Percentiles rank a stretch among this genome's conserved stretches.
Conservation (phyloP, 1,140 invertebrate genomes). For the Bombus waltoni region DNA sequence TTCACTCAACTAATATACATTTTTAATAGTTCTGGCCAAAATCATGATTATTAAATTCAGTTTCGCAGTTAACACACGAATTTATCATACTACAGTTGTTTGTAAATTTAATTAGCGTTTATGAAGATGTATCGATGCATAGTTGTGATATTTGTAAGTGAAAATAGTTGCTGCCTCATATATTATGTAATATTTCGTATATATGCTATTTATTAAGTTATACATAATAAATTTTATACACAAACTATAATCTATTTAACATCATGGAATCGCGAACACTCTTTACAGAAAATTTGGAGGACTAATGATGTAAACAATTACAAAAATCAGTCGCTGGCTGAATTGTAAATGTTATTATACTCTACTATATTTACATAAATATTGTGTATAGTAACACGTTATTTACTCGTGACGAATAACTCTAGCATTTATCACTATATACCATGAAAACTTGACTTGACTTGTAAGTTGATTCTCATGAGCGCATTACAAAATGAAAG, state of each 20-base stretch:
- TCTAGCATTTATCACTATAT: slow-evolving; percentile 57
- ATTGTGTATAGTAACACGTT: slow-evolving; percentile 68
- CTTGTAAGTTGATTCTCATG: slow-evolving; percentile 30
- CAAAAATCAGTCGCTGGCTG: slow-evolving; percentile 72
- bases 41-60: background rate
- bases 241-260: slow-evolving; percentile 74
- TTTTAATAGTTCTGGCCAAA: background rate
- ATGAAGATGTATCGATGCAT: slow-evolving; percentile 12
- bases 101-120: slow-evolving; percentile 15
- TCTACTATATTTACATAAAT: slow-evolving; percentile 77
- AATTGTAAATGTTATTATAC: slow-evolving; percentile 70
- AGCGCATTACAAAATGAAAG: slow-evolving; percentile 25
- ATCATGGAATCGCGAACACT: slow-evolving; percentile 64
- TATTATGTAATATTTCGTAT: slow-evolving; percentile 55
- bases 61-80: background rate
- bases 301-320: slow-evolving; percentile 68
- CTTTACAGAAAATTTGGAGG: slow-evolving; percentile 61
- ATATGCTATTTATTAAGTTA: slow-evolving; percentile 74
- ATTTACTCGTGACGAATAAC: slow-evolving; percentile 54
- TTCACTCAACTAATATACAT: background rate
- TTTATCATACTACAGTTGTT: background rate
- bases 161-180: slow-evolving; percentile 24
- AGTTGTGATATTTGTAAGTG: background rate
- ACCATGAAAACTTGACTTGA: slow-evolving; percentile 48
- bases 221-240: slow-evolving; percentile 77